phyloP scores from a whole-genome alignment of 2,888 invertebrate species.

The Idaea biselata region DNA sequence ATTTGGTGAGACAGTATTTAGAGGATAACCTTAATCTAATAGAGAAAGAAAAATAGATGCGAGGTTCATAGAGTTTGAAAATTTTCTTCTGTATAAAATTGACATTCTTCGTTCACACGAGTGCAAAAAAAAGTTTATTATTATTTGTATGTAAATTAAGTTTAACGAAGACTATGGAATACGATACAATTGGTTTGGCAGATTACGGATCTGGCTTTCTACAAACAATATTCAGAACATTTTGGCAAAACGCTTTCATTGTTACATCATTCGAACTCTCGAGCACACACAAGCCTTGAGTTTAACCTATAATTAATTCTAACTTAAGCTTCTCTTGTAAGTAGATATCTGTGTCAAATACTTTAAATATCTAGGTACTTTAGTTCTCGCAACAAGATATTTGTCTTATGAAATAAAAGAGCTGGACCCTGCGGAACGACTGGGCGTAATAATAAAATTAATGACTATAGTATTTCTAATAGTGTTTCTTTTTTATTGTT shows the following conservation, averaged over 20 bases:
- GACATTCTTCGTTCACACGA: background rate
- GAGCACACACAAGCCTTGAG: background rate
- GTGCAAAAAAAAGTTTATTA: background rate
- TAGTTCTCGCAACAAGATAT: background rate
- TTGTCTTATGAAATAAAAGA: too few relatives aligned
- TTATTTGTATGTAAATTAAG: background rate
- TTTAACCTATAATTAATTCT: background rate
- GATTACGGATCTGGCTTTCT: conserved; percentile 39
- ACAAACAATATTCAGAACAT: conserved; percentile 39
- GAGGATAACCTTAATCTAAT: too few relatives aligned
- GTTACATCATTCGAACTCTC: conserved; percentile 36
- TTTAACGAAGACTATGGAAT: background rate
- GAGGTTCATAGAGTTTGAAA: too few relatives aligned
- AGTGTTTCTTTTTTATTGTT: too few relatives aligned
- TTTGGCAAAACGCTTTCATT: conserved; percentile 50
- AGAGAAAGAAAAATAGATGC: too few relatives aligned
- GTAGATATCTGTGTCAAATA: background rate
- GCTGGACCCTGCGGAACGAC: too few relatives aligned
- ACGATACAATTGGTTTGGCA: background rate
- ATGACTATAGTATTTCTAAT: too few relatives aligned
- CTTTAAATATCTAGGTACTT: background rate
- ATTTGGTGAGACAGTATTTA: too few relatives aligned
- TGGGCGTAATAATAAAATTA: too few relatives aligned
- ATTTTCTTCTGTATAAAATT: too few relatives aligned
- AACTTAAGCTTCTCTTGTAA: background rate